Conservation (phyloP, 2,797 vertebrate species). For the Heterohyrax brucei region DNA sequence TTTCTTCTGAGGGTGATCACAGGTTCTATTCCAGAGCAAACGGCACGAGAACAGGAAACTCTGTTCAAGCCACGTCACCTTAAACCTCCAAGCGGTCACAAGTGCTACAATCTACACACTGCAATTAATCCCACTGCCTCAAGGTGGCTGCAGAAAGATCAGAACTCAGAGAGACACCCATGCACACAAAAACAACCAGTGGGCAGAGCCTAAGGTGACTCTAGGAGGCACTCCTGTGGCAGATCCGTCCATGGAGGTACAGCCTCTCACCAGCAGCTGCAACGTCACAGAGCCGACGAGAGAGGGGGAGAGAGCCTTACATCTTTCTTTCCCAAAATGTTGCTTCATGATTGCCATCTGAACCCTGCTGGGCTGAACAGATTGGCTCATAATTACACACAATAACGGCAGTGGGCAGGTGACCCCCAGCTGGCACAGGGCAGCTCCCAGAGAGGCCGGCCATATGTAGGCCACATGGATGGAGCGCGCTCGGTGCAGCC, state of each 20-base stretch:
- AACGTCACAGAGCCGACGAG: constrained; percentile 86
- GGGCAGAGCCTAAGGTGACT: constrained; percentile 4
- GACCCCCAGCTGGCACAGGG: constrained; percentile 96
- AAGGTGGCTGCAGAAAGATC: constrained; percentile 26
- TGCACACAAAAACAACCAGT: constrained; percentile 34
- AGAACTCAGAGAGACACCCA: not conserved
- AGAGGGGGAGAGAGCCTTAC: constrained; percentile 90
- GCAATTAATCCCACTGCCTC: constrained; percentile 67
- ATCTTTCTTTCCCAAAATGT: constrained; percentile 95
- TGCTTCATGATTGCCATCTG: constrained; percentile 97
- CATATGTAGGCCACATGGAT: constrained; percentile 96
- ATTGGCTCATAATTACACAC: constrained; percentile 99
- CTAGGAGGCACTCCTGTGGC: constrained; percentile 28
- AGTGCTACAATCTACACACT: constrained; percentile 20
- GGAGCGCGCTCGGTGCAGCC: constrained; percentile 93
- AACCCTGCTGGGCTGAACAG: constrained; percentile 98
- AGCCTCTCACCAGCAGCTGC: constrained; percentile 79
- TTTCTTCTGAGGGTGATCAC: constrained; percentile 16
- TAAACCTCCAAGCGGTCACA: constrained; percentile 56
- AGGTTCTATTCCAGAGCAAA: constrained; percentile 73
- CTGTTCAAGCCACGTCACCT: constrained; percentile 61
- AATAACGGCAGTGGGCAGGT: constrained; percentile 97
- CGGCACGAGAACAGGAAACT: constrained; percentile 59
- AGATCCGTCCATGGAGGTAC: constrained; percentile 62
- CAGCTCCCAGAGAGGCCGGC: constrained; percentile 95